These are phyloP conservation scores for Capitulum mitella DNA, from an alignment of 2,888 invertebrate genomes.

Conservation along the genomic window DNA sequence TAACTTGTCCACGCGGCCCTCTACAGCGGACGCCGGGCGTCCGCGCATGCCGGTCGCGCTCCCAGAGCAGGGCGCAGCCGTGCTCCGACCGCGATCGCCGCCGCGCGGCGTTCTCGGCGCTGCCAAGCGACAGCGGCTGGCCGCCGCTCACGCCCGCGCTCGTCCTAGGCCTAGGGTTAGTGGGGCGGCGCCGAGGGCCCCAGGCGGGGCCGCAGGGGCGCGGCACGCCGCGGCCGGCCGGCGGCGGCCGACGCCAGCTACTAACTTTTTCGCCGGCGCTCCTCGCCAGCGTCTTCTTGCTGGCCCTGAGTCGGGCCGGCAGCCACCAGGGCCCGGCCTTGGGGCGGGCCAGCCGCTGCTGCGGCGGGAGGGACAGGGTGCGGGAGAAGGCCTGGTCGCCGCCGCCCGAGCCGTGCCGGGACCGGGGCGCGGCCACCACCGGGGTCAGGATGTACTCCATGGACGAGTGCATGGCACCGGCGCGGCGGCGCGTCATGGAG, in stretches of 20 bases:
- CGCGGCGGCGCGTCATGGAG: neutral
- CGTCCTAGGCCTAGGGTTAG: neutral
- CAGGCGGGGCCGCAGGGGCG: too few relatives aligned
- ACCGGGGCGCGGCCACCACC: neutral
- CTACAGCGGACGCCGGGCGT: neutral
- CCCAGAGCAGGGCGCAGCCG: neutral
- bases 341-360: neutral
- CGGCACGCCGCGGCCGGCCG: neutral
- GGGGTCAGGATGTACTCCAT: constrained; percentile 4
- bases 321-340: constrained; percentile 17
- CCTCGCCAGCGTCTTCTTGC: neutral
- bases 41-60: neutral
- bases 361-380: neutral
- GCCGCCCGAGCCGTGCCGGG: neutral
- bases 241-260: neutral
- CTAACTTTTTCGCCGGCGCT: neutral
- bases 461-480: neutral
- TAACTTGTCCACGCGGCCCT: neutral
- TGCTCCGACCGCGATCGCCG: neutral
- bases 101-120: neutral
- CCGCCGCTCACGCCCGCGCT: neutral
- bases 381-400: neutral
- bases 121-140: neutral
- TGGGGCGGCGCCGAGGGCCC: neutral
- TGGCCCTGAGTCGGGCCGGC: neutral